Conservation (phyloP, 2,888 invertebrate genomes). For the Lumbricus terrestris region DNA sequence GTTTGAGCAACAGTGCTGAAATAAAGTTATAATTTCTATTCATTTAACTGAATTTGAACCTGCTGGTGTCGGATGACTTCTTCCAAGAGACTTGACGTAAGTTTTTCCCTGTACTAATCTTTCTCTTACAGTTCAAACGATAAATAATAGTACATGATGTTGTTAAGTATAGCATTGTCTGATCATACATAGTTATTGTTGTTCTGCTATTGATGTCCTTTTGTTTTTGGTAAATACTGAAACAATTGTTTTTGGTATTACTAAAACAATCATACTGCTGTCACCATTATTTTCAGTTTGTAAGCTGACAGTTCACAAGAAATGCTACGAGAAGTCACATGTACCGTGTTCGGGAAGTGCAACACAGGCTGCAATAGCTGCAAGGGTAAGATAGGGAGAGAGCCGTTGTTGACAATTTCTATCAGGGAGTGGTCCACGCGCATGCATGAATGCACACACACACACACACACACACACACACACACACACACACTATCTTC, state of each 20-base stretch:
- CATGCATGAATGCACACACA: too few relatives aligned
- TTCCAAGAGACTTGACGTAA: too few relatives aligned
- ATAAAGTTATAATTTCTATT: too few relatives aligned
- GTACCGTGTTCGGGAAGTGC: slow-evolving; percentile 14
- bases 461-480: too few relatives aligned
- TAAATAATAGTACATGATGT: not conserved
- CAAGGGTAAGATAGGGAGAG: slow-evolving; percentile 12
- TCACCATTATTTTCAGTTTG: slow-evolving; percentile 65
- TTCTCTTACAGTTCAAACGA: not conserved
- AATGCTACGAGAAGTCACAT: slow-evolving; percentile 66
- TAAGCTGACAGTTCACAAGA: slow-evolving; percentile 89
- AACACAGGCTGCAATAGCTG: slow-evolving; percentile 22
- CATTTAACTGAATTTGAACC: not conserved
- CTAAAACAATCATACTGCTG: not conserved
- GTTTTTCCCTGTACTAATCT: not conserved
- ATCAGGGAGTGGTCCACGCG: not conserved
- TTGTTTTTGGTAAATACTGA: not conserved
- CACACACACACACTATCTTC: too few relatives aligned
- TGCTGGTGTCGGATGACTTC: too few relatives aligned
- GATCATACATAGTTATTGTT: not conserved
- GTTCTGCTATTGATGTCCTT: too few relatives aligned
- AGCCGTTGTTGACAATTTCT: not conserved
- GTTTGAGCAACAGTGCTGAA: too few relatives aligned
- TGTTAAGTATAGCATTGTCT: not conserved
- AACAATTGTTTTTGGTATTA: too few relatives aligned